These are phyloP conservation scores for Dipodomys merriami DNA, from an alignment of 2,113 vertebrate genomes.

Conservation along the genomic window DNA sequence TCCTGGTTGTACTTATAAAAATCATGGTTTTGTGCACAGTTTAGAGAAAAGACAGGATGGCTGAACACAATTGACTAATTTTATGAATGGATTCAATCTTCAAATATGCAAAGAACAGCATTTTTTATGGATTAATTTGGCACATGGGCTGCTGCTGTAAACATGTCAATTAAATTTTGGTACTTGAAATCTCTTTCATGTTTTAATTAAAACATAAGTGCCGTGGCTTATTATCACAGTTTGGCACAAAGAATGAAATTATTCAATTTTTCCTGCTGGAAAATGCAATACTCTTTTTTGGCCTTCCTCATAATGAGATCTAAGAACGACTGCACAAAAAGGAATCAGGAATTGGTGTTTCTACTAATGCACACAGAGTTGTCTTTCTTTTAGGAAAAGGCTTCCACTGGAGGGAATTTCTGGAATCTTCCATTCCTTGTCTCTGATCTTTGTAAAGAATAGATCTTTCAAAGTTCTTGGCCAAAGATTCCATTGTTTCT, in stretches of 20 bases:
- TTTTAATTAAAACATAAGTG: slow-evolving; percentile 79
- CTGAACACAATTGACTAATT: slow-evolving; percentile 67
- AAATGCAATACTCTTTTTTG: slow-evolving; percentile 52
- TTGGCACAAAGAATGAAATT: slow-evolving; percentile 61
- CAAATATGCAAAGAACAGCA: slow-evolving; percentile 63
- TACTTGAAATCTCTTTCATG: slow-evolving; percentile 65
- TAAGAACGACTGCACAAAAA: not conserved
- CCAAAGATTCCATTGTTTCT: not conserved
- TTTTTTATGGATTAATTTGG: slow-evolving; percentile 73
- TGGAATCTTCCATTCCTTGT: not conserved
- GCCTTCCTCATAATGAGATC: slow-evolving; percentile 41
- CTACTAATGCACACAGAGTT: not conserved
- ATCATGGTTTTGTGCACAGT: not conserved
- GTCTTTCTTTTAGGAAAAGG: not conserved
- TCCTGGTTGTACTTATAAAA: slow-evolving; percentile 43
- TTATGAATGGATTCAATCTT: slow-evolving; percentile 61
- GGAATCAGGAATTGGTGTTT: not conserved
- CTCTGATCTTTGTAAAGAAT: not conserved
- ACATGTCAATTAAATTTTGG: slow-evolving; percentile 64
- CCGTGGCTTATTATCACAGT: slow-evolving; percentile 71
- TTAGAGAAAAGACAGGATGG: slow-evolving; percentile 36
- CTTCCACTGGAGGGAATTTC: slow-evolving; percentile 32
- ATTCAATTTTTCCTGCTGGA: slow-evolving; percentile 59
- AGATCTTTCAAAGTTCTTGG: not conserved
- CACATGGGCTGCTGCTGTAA: slow-evolving; percentile 64